Percentiles rank a stretch among this genome's conserved stretches.
phyloP scores from a whole-genome alignment of 2,888 invertebrate species.

The Apamea monoglypha region DNA sequence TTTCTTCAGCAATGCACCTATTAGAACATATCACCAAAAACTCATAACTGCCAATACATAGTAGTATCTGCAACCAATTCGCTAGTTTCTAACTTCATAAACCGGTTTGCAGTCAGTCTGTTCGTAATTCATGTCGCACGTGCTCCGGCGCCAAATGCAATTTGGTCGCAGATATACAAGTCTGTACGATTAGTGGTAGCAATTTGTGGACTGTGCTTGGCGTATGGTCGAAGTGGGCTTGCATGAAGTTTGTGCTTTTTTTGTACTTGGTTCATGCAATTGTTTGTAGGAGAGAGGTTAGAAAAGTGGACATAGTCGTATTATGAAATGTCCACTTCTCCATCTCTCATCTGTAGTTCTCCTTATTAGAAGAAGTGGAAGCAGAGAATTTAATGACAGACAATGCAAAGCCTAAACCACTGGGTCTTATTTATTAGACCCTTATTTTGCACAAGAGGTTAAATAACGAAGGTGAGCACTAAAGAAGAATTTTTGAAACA shows the following conservation, averaged over 20 bases:
- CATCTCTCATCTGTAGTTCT: too few relatives aligned
- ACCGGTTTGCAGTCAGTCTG: constrained; percentile 66
- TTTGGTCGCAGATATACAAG: constrained; percentile 65
- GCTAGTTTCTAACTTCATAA: constrained; percentile 64
- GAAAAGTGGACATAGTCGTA: not conserved
- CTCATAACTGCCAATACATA: constrained; percentile 54
- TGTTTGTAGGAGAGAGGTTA: not conserved
- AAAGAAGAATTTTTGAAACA: not conserved
- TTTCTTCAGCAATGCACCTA: not conserved
- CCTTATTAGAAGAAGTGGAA: not conserved
- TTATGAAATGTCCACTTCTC: too few relatives aligned
- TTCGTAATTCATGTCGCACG: constrained; percentile 74
- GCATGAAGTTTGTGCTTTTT: not conserved
- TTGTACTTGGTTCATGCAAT: not conserved
- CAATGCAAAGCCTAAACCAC: not conserved
- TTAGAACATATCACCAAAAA: not conserved
- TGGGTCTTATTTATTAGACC: not conserved
- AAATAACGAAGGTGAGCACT: not conserved
- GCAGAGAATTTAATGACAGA: not conserved
- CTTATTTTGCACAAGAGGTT: not conserved
- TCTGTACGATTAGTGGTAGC: constrained; percentile 49
- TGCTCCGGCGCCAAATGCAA: constrained; percentile 70
- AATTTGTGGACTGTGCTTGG: constrained; percentile 37
- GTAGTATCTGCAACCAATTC: constrained; percentile 64
- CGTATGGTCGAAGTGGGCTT: constrained; percentile 7